Conservation (phyloP, 92 coral and sea anemone species). For the Epizoanthus ramosus region DNA sequence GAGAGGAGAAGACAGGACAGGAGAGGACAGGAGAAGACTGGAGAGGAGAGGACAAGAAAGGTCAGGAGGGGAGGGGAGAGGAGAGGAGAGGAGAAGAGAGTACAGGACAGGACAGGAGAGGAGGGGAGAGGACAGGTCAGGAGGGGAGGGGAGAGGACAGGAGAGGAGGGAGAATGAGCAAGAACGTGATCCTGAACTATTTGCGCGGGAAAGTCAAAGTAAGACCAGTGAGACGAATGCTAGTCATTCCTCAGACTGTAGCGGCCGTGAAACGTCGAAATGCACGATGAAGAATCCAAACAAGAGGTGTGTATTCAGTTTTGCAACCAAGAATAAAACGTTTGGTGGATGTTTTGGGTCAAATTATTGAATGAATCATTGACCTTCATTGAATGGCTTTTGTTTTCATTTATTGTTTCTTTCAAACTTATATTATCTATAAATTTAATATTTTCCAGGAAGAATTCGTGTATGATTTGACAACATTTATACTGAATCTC, state of each 20-base stretch:
- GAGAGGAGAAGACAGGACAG: too few species aligned
- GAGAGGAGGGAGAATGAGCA: conserved; percentile 29
- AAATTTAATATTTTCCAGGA: conserved; percentile 34
- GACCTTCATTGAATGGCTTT: conserved; percentile 39
- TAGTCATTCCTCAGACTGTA: conserved; percentile 36
- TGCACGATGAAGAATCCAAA: conserved; percentile 33
- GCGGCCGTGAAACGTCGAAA: conserved; percentile 39
- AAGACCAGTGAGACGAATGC: conserved; percentile 22
- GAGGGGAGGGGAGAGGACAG: too few species aligned
- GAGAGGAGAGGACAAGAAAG: too few species aligned
- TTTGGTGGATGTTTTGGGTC: conserved; percentile 37
- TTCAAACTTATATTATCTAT: conserved; percentile 18
- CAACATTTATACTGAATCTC: conserved; percentile 36
- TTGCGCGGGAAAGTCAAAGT: conserved; percentile 39
- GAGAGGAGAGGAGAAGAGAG: too few species aligned
- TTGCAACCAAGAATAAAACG: conserved; percentile 37
- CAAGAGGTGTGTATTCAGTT: conserved; percentile 37
- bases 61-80: too few species aligned
- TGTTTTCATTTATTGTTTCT: conserved; percentile 30
- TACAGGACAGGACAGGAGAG: too few species aligned
- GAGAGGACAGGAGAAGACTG: too few species aligned
- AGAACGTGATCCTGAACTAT: conserved; percentile 36
- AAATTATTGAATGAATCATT: conserved; percentile 38
- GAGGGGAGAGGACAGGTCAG: too few species aligned
- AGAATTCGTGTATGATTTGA: conserved; percentile 35